phyloP scores from a whole-genome alignment of 2,888 invertebrate species.

The Lasius platythorax region DNA sequence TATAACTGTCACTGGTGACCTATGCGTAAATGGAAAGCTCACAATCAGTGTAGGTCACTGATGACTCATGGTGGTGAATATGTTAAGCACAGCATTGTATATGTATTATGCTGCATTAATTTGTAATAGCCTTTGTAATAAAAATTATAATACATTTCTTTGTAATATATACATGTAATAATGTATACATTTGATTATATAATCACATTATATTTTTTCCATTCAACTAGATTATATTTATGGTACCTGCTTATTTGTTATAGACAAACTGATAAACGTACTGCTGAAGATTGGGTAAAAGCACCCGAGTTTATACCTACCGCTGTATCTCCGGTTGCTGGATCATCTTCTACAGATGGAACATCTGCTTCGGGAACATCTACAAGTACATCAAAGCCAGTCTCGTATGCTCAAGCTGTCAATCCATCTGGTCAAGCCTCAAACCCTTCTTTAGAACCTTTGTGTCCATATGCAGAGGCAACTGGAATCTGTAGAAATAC shows the following conservation, averaged over 20 bases:
- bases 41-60: too few species aligned
- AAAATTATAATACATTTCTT: not conserved
- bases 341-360: conserved; percentile 69
- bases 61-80: too few species aligned
- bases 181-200: not conserved
- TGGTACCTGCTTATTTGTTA: conserved; percentile 20
- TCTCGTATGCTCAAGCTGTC: conserved; percentile 86
- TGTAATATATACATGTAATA: not conserved
- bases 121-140: not conserved
- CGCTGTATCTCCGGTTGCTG: conserved; percentile 76
- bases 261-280: conserved; percentile 61
- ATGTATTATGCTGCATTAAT: not conserved
- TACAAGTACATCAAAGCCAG: conserved; percentile 70
- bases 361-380: conserved; percentile 60
- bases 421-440: conserved; percentile 82
- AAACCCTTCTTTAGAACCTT: conserved; percentile 82
- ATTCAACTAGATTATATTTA: not conserved
- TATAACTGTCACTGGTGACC: too few species aligned
- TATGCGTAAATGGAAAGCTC: too few species aligned
- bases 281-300: conserved; percentile 86
- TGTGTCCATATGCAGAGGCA: conserved; percentile 87
- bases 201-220: not conserved
- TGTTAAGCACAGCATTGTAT: conserved; percentile 8
- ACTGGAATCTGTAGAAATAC: conserved; percentile 87
- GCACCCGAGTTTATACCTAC: conserved; percentile 87